phyloP scores from a whole-genome alignment of 2,113 vertebrate genomes.

The Sylvilagus bachmani region DNA sequence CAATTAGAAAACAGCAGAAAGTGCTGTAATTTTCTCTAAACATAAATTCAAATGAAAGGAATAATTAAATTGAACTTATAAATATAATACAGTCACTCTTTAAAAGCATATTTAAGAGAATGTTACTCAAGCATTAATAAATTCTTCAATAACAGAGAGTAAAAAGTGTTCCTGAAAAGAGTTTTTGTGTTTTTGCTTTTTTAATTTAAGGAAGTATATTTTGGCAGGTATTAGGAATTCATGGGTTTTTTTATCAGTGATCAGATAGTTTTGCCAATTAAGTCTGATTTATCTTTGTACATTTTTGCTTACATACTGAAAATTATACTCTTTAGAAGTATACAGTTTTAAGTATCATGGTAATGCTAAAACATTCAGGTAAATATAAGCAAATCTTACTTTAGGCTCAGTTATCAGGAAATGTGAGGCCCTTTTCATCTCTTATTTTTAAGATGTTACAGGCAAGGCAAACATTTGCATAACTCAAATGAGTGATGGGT shows the following conservation, averaged over 20 bases:
- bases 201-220: background rate
- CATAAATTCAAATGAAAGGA: conserved; percentile 28
- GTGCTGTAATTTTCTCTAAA: background rate
- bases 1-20: background rate
- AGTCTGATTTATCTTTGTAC: conserved; percentile 23
- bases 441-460: conserved; percentile 21
- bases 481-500: background rate
- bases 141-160: background rate
- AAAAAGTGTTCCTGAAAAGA: background rate
- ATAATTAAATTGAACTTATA: background rate
- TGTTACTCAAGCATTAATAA: background rate
- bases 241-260: background rate
- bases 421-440: background rate
- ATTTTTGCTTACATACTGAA: conserved; percentile 19
- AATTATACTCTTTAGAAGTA: conserved; percentile 38
- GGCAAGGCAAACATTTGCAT: conserved; percentile 19
- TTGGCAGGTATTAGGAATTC: conserved; percentile 12
- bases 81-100: background rate
- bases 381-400: background rate
- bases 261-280: conserved; percentile 51
- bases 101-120: conserved; percentile 17
- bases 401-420: conserved; percentile 24
- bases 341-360: conserved; percentile 53
- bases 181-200: background rate
- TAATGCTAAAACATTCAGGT: conserved; percentile 67